Evolutionary conservation across 2,113 vertebrate genomes (phyloP).

Genomic region (Psettodes erumei): DNA sequence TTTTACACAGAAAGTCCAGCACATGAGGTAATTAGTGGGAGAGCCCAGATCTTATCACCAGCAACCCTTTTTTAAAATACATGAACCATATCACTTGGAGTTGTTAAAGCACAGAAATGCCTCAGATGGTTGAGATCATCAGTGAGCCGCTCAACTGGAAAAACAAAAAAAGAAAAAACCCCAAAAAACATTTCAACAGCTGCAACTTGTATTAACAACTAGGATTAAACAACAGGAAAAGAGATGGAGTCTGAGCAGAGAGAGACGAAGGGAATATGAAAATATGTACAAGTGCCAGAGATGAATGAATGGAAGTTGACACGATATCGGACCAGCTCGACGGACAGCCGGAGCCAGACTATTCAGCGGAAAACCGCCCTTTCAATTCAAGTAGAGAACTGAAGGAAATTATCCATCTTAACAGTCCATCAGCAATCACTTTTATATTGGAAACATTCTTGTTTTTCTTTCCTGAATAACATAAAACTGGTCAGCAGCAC

Average conservation of each 20-base stretch:
- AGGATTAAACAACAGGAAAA: neutral
- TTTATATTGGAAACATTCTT: neutral
- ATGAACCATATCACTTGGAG: neutral
- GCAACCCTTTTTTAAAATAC: neutral
- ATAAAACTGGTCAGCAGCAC: neutral
- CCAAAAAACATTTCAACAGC: conserved; percentile 7
- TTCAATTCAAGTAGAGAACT: neutral
- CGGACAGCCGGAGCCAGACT: too few species aligned
- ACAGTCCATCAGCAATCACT: neutral
- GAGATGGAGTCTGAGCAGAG: neutral
- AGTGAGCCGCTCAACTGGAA: neutral
- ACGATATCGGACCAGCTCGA: neutral
- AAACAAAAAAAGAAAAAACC: neutral
- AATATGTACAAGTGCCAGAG: neutral
- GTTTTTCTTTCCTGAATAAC: neutral
- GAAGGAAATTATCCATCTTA: neutral
- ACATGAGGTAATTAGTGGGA: neutral
- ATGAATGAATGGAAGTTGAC: neutral
- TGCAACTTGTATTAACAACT: conserved; percentile 39
- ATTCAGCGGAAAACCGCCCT: neutral
- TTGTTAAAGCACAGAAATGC: neutral
- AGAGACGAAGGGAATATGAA: neutral
- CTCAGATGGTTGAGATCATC: neutral
- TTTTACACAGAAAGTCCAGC: neutral
- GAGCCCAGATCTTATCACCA: conserved; percentile 19